Evolutionary conservation across 2,888 invertebrate species (phyloP), one percentile per base, ranked within the genome.

Genomic region (Dryadula phaetusa): DNA sequence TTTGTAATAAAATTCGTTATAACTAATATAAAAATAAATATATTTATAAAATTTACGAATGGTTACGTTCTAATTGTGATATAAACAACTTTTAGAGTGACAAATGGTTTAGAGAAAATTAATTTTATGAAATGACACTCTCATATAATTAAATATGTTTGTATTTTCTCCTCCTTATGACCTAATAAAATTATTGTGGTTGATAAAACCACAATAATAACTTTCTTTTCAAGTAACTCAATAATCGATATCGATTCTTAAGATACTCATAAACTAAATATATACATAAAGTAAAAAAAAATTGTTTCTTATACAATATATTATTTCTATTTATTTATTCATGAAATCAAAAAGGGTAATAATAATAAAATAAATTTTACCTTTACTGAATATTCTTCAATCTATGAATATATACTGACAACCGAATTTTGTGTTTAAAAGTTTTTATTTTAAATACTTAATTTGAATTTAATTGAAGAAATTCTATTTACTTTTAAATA

Each of bases 161-260:
- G 14, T 20, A 22, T 56, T 56, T 56, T 22, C 37, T 20, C 20
- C 37, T 37, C 14, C 7, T 14, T 8, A 20, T 14, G 56, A 28
- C 20, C 28, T 52, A 18, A 52, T 28, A 10, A 0, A 28, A 16
- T 28, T 5, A 28, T 49, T 49, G 28, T 52, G 52, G 52, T 16
- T 52, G 28, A 16, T 4, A 10, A 25, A 28, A 52, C 52, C 52
- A 52, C 52, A 28, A 12, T 0, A 52, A 10, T 16, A 28, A 52
- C 28, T 52, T 52, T 52, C 52, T 52, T 52, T 32, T 49, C 37
- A 37, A 7, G 22, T 47, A 47, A 47, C 7, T 4, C n/a, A 25
- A 47, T 6, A 25, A 47, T 6, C 4, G 12, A 47, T 20, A 47
- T 14, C 14, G n/a, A n/a, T n/a, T n/a, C n/a, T n/a, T n/a, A n/a